Conservation (phyloP, 2,888 invertebrate species). For the Tiliacea aurago region DNA sequence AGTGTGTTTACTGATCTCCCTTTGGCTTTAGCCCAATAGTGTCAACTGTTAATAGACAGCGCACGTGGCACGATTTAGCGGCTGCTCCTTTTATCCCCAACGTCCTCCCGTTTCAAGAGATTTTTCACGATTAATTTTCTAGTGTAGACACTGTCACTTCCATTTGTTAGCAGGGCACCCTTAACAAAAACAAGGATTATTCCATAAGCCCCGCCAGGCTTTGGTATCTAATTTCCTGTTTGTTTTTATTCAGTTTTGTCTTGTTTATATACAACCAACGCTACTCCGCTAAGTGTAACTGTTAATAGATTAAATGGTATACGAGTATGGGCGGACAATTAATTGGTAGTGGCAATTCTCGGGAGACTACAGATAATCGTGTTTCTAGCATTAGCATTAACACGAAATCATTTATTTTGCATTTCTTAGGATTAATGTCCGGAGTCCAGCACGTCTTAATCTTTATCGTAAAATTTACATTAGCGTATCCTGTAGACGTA, state of each 20-base stretch:
- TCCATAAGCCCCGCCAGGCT: slow-evolving; percentile 82
- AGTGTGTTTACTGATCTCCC: slow-evolving; percentile 69
- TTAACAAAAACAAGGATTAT: slow-evolving; percentile 89
- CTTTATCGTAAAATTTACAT: slow-evolving; percentile 73
- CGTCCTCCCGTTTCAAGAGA: slow-evolving; percentile 80
- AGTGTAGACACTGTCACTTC: slow-evolving; percentile 86
- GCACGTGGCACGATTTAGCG: slow-evolving; percentile 88
- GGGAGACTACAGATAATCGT: slow-evolving; percentile 45
- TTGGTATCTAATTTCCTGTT: slow-evolving; percentile 85
- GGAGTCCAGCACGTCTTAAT: slow-evolving; percentile 60
- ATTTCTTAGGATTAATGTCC: slow-evolving; percentile 57
- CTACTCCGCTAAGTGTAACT: slow-evolving; percentile 43
- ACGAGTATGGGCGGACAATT: slow-evolving; percentile 48
- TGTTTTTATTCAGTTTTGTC: slow-evolving; percentile 79
- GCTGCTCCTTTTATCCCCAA: slow-evolving; percentile 74
- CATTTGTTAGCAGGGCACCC: slow-evolving; percentile 87
- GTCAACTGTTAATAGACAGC: slow-evolving; percentile 88
- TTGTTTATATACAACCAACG: slow-evolving; percentile 69
- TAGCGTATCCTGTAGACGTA: slow-evolving; percentile 72
- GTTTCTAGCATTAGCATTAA: slow-evolving; percentile 53
- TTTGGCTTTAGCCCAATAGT: slow-evolving; percentile 85
- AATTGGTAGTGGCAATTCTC: slow-evolving; percentile 50
- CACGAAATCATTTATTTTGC: slow-evolving; percentile 56
- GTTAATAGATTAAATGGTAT: slow-evolving; percentile 53
- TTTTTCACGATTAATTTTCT: slow-evolving; percentile 90